phyloP scores from a whole-genome alignment of 2,797 vertebrate genomes.

The Allobates femoralis region DNA sequence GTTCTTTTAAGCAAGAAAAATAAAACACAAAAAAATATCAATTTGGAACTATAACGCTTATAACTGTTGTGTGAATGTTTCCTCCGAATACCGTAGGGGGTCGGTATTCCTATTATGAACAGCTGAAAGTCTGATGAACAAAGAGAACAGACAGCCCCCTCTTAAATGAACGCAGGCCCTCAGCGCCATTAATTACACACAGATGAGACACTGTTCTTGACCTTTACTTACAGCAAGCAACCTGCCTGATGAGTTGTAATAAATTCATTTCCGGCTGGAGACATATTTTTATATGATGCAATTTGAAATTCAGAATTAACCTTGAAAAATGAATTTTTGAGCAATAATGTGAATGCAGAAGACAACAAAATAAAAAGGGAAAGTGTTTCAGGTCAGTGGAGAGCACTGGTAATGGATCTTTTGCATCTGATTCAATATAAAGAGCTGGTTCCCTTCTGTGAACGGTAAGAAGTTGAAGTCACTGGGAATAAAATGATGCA shows the following conservation, averaged over 20 bases:
- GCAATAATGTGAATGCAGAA: background rate
- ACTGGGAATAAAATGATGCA: too few species aligned
- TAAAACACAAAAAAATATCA: background rate
- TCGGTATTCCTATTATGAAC: background rate
- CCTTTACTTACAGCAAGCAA: slow-evolving; percentile 36
- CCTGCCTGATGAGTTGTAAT: slow-evolving; percentile 30
- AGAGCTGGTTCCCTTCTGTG: too few species aligned
- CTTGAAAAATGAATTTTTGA: slow-evolving; percentile 27
- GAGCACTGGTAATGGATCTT: too few species aligned
- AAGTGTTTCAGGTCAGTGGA: background rate
- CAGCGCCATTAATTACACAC: slow-evolving; percentile 3
- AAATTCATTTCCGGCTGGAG: background rate
- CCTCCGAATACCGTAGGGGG: background rate
- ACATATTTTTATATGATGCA: slow-evolving; percentile 11
- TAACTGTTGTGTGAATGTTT: background rate
- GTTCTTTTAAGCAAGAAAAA: background rate
- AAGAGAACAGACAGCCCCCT: background rate
- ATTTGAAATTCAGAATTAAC: slow-evolving; percentile 38
- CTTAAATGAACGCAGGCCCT: background rate
- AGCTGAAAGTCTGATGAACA: background rate
- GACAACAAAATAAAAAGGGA: background rate
- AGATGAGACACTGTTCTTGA: slow-evolving; percentile 31
- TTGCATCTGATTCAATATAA: too few species aligned
- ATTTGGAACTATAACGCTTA: background rate
- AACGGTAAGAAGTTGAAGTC: too few species aligned